Evolutionary conservation across 2,113 vertebrate species (phyloP), one percentile per base, ranked within the genome.

Genomic region (Chroicocephalus ridibundus): DNA sequence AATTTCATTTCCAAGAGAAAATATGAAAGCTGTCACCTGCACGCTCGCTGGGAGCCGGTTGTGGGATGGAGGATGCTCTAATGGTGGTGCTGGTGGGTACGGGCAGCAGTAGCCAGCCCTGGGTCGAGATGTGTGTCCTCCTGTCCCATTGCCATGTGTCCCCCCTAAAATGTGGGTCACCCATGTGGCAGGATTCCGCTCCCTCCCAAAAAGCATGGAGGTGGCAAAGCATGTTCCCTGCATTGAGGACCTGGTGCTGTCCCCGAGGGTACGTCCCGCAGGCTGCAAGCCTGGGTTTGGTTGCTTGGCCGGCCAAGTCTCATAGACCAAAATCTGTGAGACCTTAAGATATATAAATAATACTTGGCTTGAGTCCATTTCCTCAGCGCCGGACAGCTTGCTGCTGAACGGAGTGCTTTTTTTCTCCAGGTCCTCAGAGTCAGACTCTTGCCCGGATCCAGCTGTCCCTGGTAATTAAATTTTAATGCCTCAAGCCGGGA

Each of bases 401-500:
- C 44, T 83, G 64, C 20, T 78, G 76, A 64, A 70, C 15, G 25
- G 52, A 36, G 34, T 11, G 68, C 5, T 64, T 54, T 58, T 71
- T 47, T 64, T 29, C n/a, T 38, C 38, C 2, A 0, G 29, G 49
- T 76, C 77, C 71, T 93, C 44, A 5, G 62, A 72, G 92, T 91
- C 92, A 91, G 88, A 47, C 42, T 95, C 85, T 91, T 3, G 16
- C 65, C 91, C 0, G 0, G 46, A 83, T 90, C 88, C 96, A 96
- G 71, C 87, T 95, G 96, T 87, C 82, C 69, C 62, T 58, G 38
- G 46, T 93, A 94, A 96, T 93, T 93, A 91, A 89, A 93, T 93
- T 93, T 92, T 80, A 75, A 62, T 83, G 78, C 80, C 40, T 86
- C 94, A 89, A 90, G 95, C 82, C 72, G 64, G 69, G 62, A 74